Evolutionary conservation across 2,797 vertebrate genomes (phyloP).

Genomic region (Microhierax caerulescens): DNA sequence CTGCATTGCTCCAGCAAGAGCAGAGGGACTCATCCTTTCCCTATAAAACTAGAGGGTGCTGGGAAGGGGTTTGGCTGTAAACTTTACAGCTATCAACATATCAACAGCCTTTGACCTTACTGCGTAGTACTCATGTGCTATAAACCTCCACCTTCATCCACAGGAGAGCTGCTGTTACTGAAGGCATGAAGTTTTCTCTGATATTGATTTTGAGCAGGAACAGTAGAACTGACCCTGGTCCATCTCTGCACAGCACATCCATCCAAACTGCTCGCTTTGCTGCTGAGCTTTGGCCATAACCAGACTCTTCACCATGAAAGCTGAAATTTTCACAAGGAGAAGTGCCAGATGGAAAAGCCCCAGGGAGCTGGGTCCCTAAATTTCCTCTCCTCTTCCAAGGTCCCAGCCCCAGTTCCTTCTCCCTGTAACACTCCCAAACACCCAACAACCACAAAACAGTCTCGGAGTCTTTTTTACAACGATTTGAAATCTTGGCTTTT

Average conservation of each 20-base stretch:
- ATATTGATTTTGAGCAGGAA: background rate
- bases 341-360: background rate
- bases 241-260: background rate
- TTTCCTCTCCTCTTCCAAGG: background rate
- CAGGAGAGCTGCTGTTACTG: background rate
- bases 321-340: background rate
- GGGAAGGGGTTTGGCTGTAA: background rate
- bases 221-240: background rate
- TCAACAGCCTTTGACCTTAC: background rate
- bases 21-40: background rate
- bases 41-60: background rate
- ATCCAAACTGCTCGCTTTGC: background rate
- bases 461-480: background rate
- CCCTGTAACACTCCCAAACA: background rate
- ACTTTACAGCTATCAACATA: background rate
- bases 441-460: background rate
- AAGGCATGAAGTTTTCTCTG: background rate
- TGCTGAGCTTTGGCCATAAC: background rate
- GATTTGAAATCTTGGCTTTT: background rate
- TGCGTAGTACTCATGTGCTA: background rate
- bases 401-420: background rate
- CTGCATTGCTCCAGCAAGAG: background rate
- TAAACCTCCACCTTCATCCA: background rate
- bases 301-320: background rate
- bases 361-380: background rate